Conservation (phyloP, 2,113 vertebrate species). For the Ctenomys sociabilis region DNA sequence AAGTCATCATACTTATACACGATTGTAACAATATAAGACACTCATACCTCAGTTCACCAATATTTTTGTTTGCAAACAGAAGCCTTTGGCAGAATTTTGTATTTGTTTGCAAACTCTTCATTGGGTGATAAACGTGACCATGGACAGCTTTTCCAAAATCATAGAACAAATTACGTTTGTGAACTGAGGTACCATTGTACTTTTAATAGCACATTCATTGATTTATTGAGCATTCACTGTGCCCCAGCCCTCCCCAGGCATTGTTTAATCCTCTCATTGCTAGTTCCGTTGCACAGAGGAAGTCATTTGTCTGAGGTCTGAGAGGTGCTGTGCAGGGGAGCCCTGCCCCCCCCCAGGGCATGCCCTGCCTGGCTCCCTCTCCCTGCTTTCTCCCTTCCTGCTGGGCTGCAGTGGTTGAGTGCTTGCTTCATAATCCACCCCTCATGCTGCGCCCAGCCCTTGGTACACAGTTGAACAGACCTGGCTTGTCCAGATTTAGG, state of each 20-base stretch:
- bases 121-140: neutral
- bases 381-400: neutral
- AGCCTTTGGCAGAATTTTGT: neutral
- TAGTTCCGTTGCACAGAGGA: neutral
- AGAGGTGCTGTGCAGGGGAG: neutral
- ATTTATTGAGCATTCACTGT: neutral
- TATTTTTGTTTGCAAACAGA: neutral
- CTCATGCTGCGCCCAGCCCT: constrained; percentile 14
- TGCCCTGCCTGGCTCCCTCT: neutral
- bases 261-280: neutral
- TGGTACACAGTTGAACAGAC: constrained; percentile 70
- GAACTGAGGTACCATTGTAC: neutral
- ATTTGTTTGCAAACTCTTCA: neutral
- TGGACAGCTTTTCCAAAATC: neutral
- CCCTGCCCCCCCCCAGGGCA: neutral
- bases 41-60: neutral
- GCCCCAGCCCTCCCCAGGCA: neutral
- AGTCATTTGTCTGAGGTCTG: neutral
- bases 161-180: neutral
- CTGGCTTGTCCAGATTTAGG: constrained; percentile 51
- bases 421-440: neutral
- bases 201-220: neutral
- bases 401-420: neutral
- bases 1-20: neutral
- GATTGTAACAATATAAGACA: neutral